Percentiles rank a stretch among this genome's conserved stretches.
Evolutionary conservation across 2,888 invertebrate genomes (phyloP).

Genomic region (Aspidiotus destructor): DNA sequence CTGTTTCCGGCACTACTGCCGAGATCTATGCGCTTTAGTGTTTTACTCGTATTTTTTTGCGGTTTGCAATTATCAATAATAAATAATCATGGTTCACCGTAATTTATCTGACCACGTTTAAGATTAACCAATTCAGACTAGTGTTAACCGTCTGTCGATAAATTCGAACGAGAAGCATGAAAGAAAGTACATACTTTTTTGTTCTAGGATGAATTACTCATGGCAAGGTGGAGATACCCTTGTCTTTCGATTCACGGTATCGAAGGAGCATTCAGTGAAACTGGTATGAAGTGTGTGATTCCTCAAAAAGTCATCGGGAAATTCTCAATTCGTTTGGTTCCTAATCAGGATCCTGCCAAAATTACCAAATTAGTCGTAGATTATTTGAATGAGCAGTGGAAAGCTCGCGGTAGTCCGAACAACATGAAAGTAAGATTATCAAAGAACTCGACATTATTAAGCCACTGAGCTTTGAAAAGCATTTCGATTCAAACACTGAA

Average conservation of each 20-base stretch:
- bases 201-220: constrained; percentile 59
- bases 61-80: too few relatives aligned
- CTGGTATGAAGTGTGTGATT: constrained; percentile 92
- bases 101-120: too few relatives aligned
- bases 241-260: constrained; percentile 90
- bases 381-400: constrained; percentile 68
- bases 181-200: background rate
- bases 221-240: constrained; percentile 93
- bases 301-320: constrained; percentile 89
- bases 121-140: too few relatives aligned
- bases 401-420: constrained; percentile 73
- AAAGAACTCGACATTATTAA: background rate
- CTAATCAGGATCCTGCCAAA: constrained; percentile 75
- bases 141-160: too few relatives aligned
- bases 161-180: too few relatives aligned
- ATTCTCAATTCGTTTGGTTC: constrained; percentile 95
- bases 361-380: constrained; percentile 69
- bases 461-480: background rate
- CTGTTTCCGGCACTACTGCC: too few relatives aligned
- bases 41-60: too few relatives aligned
- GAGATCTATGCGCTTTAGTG: too few relatives aligned
- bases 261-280: constrained; percentile 86
- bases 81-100: too few relatives aligned
- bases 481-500: background rate
- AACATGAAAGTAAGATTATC: constrained; percentile 55